phyloP scores from a whole-genome alignment of 2,113 vertebrate genomes.

The Grus americana region DNA sequence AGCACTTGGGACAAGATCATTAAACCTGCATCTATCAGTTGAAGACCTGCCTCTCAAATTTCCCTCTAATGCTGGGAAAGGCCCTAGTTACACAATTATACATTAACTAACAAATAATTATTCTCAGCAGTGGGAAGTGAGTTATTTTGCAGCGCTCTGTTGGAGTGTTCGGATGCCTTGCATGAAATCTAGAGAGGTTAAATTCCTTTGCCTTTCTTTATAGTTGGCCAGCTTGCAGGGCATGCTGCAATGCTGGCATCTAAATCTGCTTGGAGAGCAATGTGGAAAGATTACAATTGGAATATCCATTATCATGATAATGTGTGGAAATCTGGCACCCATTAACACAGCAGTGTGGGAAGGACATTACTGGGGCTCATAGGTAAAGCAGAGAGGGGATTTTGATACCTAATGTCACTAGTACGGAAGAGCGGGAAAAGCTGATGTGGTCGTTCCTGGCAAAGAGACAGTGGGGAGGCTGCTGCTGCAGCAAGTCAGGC shows the following conservation, averaged over 20 bases:
- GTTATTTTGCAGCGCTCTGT: neutral
- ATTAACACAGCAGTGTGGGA: neutral
- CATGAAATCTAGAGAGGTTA: neutral
- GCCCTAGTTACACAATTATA: slow-evolving; percentile 15
- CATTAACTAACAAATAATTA: neutral
- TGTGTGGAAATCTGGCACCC: neutral
- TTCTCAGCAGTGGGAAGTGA: neutral
- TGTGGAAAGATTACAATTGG: neutral
- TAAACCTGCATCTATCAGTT: neutral
- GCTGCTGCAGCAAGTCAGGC: neutral
- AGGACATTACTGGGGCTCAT: neutral
- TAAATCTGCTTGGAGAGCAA: neutral
- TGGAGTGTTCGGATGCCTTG: neutral
- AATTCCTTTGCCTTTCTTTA: slow-evolving; percentile 3
- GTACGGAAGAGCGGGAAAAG: neutral
- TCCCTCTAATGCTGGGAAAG: slow-evolving; percentile 9
- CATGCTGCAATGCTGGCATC: neutral
- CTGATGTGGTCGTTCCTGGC: neutral
- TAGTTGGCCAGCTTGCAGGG: neutral
- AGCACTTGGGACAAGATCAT: slow-evolving; percentile 31
- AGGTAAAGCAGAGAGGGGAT: neutral
- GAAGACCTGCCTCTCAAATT: slow-evolving; percentile 12
- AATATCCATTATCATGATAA: neutral
- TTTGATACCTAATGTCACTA: neutral
- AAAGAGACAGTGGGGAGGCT: neutral